Percentiles rank a stretch among this genome's conserved stretches.
Conservation (phyloP, 1,140 invertebrate species). For the Drosophila lacertosa region DNA sequence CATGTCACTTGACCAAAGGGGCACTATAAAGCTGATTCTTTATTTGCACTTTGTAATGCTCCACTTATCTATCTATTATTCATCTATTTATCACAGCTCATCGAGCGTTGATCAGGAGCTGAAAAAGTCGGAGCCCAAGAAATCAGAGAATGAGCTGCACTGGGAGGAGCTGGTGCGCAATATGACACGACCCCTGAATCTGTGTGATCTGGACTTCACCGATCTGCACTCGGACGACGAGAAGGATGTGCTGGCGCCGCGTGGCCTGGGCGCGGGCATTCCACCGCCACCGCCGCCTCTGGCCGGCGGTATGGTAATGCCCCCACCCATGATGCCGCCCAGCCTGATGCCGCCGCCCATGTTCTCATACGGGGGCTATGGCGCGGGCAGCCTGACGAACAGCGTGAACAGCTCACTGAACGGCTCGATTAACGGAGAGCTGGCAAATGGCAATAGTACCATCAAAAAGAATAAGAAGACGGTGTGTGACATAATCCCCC, state of each 20-base stretch:
- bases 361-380: conserved; percentile 73
- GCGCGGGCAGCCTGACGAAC: conserved; percentile 67
- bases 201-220: conserved; percentile 98
- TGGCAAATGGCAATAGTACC: conserved; percentile 81
- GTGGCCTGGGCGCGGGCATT: conserved; percentile 86
- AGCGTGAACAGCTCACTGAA: conserved; percentile 82
- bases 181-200: conserved; percentile 91
- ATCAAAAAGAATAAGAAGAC: conserved; percentile 97
- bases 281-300: conserved; percentile 89
- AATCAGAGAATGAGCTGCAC: conserved; percentile 96
- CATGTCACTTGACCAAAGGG: conserved; percentile 20
- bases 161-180: conserved; percentile 96
- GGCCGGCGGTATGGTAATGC: conserved; percentile 70
- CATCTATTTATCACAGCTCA: conserved; percentile 53
- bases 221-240: conserved; percentile 94
- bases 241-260: conserved; percentile 86
- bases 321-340: conserved; percentile 84
- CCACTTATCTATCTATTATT: not conserved
- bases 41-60: conserved; percentile 10
- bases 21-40: conserved; percentile 10
- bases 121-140: conserved; percentile 86
- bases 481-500: too few relatives aligned
- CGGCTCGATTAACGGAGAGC: conserved; percentile 81
- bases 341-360: conserved; percentile 84
- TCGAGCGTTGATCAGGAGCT: conserved; percentile 86